Percentiles rank a stretch among this genome's conserved stretches.
phyloP scores from a whole-genome alignment of 2,797 vertebrate species.

The Gambelia wislizenii region DNA sequence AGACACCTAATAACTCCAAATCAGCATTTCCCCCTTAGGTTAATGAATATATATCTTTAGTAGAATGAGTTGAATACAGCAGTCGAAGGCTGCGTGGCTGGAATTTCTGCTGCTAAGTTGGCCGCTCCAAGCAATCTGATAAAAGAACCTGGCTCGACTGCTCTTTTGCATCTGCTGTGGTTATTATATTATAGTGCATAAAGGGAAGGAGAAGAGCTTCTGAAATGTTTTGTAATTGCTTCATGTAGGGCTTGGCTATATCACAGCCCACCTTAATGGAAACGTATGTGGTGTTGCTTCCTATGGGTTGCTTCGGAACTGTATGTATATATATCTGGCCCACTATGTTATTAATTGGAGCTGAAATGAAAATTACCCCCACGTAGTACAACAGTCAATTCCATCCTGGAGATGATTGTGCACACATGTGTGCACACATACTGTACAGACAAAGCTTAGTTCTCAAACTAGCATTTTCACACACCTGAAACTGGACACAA shows the following conservation, averaged over 20 bases:
- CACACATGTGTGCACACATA: neutral
- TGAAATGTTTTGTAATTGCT: conserved; percentile 46
- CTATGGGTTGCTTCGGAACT: neutral
- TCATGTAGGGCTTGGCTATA: neutral
- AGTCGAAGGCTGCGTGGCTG: conserved; percentile 18
- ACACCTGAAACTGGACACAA: neutral
- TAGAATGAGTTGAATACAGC: conserved; percentile 40
- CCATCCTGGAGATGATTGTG: neutral
- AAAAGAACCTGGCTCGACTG: conserved; percentile 43
- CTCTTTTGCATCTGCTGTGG: conserved; percentile 11
- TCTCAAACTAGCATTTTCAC: neutral
- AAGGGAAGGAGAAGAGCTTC: conserved; percentile 11
- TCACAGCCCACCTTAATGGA: neutral
- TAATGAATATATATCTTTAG: conserved; percentile 52
- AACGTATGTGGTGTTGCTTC: neutral
- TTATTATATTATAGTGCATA: conserved; percentile 17
- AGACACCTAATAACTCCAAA: conserved; percentile 45
- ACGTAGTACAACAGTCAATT: neutral
- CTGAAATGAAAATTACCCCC: neutral
- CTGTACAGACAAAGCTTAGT: neutral
- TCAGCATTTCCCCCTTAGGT: conserved; percentile 40
- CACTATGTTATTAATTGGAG: no score
- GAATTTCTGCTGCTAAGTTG: neutral
- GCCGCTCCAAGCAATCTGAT: conserved; percentile 26
- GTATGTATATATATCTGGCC: neutral